Percentiles rank a stretch among this genome's conserved stretches.
Conservation (phyloP, 2,113 vertebrate species). For the Chrysemys picta region DNA sequence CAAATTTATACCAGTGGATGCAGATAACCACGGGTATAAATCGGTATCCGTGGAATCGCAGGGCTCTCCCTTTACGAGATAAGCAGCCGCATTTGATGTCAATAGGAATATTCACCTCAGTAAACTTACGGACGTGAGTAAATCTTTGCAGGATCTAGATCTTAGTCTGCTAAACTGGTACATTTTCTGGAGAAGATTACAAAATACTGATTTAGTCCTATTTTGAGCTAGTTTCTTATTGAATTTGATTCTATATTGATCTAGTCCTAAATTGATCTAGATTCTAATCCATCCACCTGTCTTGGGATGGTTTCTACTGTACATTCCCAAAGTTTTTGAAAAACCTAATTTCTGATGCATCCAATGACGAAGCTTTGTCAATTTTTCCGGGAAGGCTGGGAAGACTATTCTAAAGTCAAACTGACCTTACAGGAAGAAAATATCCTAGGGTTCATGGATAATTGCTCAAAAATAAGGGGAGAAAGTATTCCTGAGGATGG, state of each 20-base stretch:
- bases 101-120: background rate
- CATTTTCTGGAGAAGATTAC: background rate
- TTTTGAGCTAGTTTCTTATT: background rate
- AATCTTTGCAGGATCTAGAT: background rate
- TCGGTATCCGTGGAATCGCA: no score
- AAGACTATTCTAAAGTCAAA: background rate
- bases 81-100: background rate
- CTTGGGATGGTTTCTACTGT: background rate
- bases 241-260: background rate
- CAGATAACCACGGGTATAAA: no score
- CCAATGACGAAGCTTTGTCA: background rate
- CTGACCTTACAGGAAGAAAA: background rate
- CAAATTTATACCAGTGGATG: no score
- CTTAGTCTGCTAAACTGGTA: background rate
- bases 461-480: conserved; percentile 14
- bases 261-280: background rate
- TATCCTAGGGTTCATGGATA: background rate
- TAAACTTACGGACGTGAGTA: background rate
- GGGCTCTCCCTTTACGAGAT: background rate
- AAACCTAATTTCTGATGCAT: background rate
- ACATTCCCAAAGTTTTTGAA: background rate
- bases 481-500: background rate
- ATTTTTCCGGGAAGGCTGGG: background rate
- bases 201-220: background rate
- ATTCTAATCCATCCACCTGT: background rate